These are phyloP conservation scores for Anabacerthia variegaticeps DNA, from an alignment of 2,797 vertebrate species.

Conservation along the genomic window DNA sequence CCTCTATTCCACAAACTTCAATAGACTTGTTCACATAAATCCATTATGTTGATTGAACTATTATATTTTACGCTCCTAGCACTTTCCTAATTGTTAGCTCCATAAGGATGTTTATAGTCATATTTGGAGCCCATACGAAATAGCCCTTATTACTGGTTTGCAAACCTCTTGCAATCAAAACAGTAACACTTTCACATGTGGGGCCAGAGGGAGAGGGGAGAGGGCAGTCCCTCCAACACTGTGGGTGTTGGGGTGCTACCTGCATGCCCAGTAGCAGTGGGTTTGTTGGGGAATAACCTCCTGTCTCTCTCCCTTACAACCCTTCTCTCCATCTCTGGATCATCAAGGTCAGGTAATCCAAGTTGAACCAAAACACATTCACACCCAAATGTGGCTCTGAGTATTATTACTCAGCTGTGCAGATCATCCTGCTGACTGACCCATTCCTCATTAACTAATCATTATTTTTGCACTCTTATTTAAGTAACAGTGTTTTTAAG, in stretches of 20 bases:
- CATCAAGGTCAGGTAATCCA: not conserved
- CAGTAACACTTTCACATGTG: not conserved
- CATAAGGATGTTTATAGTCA: not conserved
- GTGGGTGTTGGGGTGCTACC: not conserved
- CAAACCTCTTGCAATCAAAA: not conserved
- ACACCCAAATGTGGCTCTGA: not conserved
- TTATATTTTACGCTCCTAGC: not conserved
- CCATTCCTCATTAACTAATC: not conserved
- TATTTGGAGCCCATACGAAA: not conserved
- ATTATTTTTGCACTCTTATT: not conserved
- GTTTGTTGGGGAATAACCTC: not conserved
- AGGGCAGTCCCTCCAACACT: not conserved
- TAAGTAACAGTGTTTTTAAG: not conserved
- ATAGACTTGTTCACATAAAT: not conserved
- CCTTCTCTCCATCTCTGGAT: not conserved
- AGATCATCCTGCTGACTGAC: not conserved
- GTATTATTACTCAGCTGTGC: not conserved
- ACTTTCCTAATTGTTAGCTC: not conserved
- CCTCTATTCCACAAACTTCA: not conserved
- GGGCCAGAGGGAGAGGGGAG: not conserved
- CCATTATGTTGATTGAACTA: not conserved
- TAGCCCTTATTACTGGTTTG: not conserved
- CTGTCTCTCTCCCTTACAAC: not conserved
- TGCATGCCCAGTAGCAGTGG: not conserved
- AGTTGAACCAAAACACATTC: not conserved